Evolutionary conservation across 2,888 invertebrate genomes (phyloP).

Genomic region (Ptychoptera albimana): DNA sequence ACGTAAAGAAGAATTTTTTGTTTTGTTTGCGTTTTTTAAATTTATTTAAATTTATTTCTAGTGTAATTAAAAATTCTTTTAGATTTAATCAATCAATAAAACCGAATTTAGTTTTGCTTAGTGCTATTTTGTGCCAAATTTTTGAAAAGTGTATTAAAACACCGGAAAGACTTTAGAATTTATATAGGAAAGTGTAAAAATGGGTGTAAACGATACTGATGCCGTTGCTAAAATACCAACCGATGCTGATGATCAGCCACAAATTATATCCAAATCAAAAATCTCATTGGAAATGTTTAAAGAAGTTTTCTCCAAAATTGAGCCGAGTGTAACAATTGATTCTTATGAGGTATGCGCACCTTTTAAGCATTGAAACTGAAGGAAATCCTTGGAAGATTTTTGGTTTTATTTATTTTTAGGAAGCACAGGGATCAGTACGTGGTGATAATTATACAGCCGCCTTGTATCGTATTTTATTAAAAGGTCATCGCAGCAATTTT

Average conservation of each 20-base stretch:
- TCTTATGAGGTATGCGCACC: slow-evolving; percentile 38
- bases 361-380: no score
- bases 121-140: no score
- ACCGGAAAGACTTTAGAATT: no score
- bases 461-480: slow-evolving; percentile 46
- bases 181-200: slow-evolving; percentile 4
- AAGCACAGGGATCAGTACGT: slow-evolving; percentile 51
- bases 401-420: slow-evolving; percentile 28
- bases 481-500: slow-evolving; percentile 28
- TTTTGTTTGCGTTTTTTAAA: no score
- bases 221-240: no score
- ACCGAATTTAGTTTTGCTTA: no score
- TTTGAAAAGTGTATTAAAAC: no score
- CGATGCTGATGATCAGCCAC: background rate
- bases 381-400: background rate
- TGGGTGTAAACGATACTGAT: slow-evolving; percentile 1
- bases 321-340: slow-evolving; percentile 38
- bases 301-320: slow-evolving; percentile 35
- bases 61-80: no score
- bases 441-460: slow-evolving; percentile 63
- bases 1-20: no score
- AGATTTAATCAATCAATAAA: no score
- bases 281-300: slow-evolving; percentile 39
- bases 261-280: slow-evolving; percentile 10
- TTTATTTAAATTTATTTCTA: no score